Evolutionary conservation across 2,888 invertebrate genomes (phyloP).

Genomic region (Rhogogaster chlorosoma): DNA sequence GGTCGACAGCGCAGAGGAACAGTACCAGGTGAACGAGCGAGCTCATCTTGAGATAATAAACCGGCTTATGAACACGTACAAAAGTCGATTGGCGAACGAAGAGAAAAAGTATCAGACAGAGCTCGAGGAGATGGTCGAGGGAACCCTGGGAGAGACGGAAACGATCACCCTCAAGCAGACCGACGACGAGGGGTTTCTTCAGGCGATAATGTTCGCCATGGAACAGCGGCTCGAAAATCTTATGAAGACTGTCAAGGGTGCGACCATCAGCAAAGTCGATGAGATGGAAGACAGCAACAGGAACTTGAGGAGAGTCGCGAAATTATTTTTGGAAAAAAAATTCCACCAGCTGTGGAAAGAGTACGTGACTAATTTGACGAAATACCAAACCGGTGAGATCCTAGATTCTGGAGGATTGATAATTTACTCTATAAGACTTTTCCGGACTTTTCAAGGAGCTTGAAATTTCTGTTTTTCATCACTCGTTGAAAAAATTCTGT

Average conservation of each 20-base stretch:
- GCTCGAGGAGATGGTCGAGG: slow-evolving; percentile 57
- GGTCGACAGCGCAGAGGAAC: slow-evolving; percentile 74
- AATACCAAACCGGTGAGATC: slow-evolving; percentile 61
- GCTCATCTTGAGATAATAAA: slow-evolving; percentile 76
- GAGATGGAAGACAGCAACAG: slow-evolving; percentile 70
- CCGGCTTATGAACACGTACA: slow-evolving; percentile 71
- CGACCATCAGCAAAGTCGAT: slow-evolving; percentile 64
- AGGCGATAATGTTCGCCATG: slow-evolving; percentile 57
- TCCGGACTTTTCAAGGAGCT: neutral
- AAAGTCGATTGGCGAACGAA: slow-evolving; percentile 63
- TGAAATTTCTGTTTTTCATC: neutral
- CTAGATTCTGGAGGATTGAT: neutral
- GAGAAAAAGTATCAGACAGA: slow-evolving; percentile 58
- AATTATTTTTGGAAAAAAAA: slow-evolving; percentile 58
- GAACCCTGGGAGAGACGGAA: slow-evolving; percentile 50
- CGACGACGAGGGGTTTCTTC: slow-evolving; percentile 59
- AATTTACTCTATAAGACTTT: neutral
- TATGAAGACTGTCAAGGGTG: slow-evolving; percentile 56
- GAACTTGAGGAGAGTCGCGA: slow-evolving; percentile 59
- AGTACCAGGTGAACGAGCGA: slow-evolving; percentile 73
- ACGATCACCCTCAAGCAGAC: slow-evolving; percentile 56
- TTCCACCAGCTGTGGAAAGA: slow-evolving; percentile 59
- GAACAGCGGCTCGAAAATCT: slow-evolving; percentile 57
- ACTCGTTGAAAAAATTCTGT: neutral
- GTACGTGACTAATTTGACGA: slow-evolving; percentile 57